Percentiles rank a stretch among this genome's conserved stretches.
These are phyloP conservation scores for Eupithecia exiguata DNA, from an alignment of 2,888 invertebrate species.

Conservation along the genomic window DNA sequence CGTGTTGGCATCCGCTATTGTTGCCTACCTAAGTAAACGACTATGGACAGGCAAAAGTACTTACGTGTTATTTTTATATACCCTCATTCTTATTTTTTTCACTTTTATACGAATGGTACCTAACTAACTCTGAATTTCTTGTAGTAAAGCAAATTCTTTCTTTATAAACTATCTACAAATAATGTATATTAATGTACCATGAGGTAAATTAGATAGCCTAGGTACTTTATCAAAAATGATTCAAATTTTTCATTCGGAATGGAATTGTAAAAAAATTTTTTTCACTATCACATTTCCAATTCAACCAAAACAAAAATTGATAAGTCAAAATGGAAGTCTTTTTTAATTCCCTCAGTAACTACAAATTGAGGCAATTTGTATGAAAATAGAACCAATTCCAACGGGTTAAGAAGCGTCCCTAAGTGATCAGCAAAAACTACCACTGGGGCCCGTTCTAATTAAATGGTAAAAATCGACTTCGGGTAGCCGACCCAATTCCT, in stretches of 20 bases:
- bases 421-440: conserved; percentile 32
- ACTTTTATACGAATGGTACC: too few relatives aligned
- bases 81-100: neutral
- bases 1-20: neutral
- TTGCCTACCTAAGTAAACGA: neutral
- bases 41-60: neutral
- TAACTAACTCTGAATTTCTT: neutral
- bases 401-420: conserved; percentile 9
- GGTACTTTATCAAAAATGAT: too few relatives aligned
- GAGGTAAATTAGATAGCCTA: too few relatives aligned
- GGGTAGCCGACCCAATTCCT: conserved; percentile 56
- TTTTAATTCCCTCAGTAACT: neutral
- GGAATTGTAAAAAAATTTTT: neutral
- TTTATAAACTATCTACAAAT: too few relatives aligned
- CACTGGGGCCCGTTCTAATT: conserved; percentile 56
- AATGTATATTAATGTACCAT: too few relatives aligned
- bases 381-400: conserved; percentile 10
- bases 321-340: neutral
- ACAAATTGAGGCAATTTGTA: conserved; percentile 6
- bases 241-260: too few relatives aligned
- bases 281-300: neutral
- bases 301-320: neutral
- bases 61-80: neutral
- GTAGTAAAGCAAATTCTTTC: neutral
- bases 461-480: conserved; percentile 69